Evolutionary conservation across 2,113 vertebrate species (phyloP).

Genomic region (Silurus asotus): DNA sequence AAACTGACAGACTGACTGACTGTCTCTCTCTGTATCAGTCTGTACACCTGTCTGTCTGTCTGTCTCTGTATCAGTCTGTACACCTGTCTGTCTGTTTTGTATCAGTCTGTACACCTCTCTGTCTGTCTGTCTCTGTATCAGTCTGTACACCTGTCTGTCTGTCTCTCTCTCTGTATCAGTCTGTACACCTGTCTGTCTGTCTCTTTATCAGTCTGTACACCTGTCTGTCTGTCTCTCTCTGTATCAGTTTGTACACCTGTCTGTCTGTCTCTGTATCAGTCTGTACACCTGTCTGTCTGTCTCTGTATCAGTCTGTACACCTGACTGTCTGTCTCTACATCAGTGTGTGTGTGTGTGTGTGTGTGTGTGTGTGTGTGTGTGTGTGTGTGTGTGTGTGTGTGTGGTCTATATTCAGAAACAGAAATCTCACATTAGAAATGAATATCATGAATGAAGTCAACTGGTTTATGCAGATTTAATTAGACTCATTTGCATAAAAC

Average conservation of each 20-base stretch:
- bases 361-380: constrained; percentile 46
- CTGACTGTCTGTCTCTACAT: constrained; percentile 17
- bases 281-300: background rate
- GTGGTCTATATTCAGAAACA: background rate
- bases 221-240: background rate
- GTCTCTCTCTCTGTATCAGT: constrained; percentile 1
- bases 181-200: background rate
- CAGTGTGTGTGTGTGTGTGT: constrained; percentile 24
- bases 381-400: constrained; percentile 42
- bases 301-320: background rate
- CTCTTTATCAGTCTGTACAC: background rate
- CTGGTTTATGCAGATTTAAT: background rate
- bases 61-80: background rate
- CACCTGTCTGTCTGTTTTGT: background rate
- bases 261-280: background rate
- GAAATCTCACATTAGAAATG: background rate
- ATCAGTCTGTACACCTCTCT: background rate
- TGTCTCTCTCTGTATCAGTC: background rate
- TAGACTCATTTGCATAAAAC: background rate
- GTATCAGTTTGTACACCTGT: background rate
- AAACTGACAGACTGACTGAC: background rate
- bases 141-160: background rate
- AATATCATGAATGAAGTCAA: background rate
- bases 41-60: background rate
- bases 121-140: background rate